Percentiles rank a stretch among this genome's conserved stretches.
Evolutionary conservation across 2,888 invertebrate species (phyloP).

Genomic region (Carpatolechia fugitivella): DNA sequence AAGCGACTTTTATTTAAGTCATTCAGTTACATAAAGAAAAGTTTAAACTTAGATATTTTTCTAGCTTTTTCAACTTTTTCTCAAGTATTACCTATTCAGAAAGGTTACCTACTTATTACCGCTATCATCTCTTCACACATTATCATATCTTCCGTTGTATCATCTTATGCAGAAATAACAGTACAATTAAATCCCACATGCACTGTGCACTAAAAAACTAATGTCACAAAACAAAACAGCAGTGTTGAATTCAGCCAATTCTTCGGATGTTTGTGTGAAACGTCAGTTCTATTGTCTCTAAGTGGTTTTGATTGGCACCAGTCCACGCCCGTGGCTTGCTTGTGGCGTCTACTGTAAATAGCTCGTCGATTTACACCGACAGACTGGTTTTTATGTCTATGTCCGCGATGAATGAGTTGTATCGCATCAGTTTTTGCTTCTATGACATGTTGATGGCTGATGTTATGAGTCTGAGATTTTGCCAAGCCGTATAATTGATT

Average conservation of each 20-base stretch:
- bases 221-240: background rate
- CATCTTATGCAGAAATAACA: no score
- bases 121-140: no score
- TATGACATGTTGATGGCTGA: background rate
- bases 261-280: background rate
- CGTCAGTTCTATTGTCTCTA: constrained; percentile 15
- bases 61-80: no score
- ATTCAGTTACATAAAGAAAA: no score
- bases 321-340: constrained; percentile 16
- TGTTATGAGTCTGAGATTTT: background rate
- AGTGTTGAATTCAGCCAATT: background rate
- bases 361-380: constrained; percentile 26
- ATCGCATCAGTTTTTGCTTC: background rate
- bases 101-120: no score
- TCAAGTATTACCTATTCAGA: no score
- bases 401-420: constrained; percentile 6
- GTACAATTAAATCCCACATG: background rate
- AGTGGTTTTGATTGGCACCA: constrained; percentile 22
- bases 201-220: background rate
- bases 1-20: no score
- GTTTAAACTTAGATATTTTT: no score
- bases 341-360: constrained; percentile 19
- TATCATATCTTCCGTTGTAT: no score
- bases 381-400: constrained; percentile 13
- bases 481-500: background rate